Percentiles rank a stretch among this genome's conserved stretches.
These are phyloP conservation scores for Ciconia nigra DNA, from an alignment of 2,797 vertebrate species.

Conservation along the genomic window DNA sequence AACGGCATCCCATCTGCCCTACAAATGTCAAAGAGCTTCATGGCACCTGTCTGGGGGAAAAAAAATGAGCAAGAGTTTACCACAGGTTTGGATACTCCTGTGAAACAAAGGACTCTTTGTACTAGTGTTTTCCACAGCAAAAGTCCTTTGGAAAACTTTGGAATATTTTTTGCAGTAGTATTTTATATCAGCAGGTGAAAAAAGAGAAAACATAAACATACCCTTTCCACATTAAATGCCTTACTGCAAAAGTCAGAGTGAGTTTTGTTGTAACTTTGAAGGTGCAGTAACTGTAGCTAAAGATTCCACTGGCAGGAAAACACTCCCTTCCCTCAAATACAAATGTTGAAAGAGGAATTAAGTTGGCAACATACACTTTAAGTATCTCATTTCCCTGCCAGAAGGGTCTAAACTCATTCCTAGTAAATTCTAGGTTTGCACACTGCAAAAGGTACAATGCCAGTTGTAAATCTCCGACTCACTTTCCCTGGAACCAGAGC, in stretches of 20 bases:
- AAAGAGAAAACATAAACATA: background rate
- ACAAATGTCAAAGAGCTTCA: conserved; percentile 66
- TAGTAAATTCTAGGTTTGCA: background rate
- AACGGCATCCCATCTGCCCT: conserved; percentile 73
- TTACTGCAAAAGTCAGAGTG: background rate
- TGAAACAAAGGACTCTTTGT: conserved; percentile 69
- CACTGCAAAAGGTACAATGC: background rate
- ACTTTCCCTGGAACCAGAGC: background rate
- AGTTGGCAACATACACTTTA: background rate
- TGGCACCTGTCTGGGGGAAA: conserved; percentile 63
- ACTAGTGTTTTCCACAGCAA: background rate
- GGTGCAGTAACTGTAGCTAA: background rate
- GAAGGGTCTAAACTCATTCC: background rate
- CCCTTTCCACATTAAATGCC: background rate
- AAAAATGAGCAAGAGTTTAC: background rate
- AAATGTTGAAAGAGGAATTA: background rate
- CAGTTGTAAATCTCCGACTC: background rate
- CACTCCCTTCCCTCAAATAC: background rate
- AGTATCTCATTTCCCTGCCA: background rate
- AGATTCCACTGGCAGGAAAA: background rate
- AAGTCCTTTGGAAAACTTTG: conserved; percentile 20
- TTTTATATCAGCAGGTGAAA: conserved; percentile 22
- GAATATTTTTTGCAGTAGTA: conserved; percentile 22
- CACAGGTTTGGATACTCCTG: conserved; percentile 58
- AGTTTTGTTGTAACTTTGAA: background rate